phyloP scores from a whole-genome alignment of 1,140 invertebrate species.

The Xylocopa sonorina region DNA sequence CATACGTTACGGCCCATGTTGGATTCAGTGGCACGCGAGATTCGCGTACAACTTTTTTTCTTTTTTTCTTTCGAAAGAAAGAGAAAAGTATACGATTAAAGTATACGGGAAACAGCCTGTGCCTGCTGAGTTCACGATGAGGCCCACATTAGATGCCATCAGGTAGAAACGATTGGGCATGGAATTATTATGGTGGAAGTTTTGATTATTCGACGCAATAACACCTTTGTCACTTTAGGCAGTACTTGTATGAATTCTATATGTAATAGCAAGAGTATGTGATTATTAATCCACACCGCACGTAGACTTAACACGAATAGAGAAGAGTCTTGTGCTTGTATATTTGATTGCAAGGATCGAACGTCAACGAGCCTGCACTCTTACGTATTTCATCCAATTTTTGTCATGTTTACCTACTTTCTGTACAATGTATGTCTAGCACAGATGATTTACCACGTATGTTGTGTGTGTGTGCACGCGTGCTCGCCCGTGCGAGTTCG shows the following conservation, averaged over 20 bases:
- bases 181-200: constrained; percentile 56
- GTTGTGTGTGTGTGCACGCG: constrained; percentile 16
- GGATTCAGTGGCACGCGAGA: constrained; percentile 44
- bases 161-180: constrained; percentile 59
- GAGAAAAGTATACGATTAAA: background rate
- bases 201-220: constrained; percentile 20
- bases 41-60: background rate
- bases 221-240: constrained; percentile 37
- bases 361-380: constrained; percentile 69
- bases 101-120: background rate
- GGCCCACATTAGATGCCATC: constrained; percentile 39
- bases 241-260: constrained; percentile 21
- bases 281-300: constrained; percentile 47
- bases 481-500: constrained; percentile 22
- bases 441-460: constrained; percentile 42
- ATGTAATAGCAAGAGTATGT: constrained; percentile 43
- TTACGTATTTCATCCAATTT: constrained; percentile 54
- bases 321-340: constrained; percentile 57
- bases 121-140: constrained; percentile 54
- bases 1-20: constrained; percentile 39
- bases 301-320: constrained; percentile 54
- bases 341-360: constrained; percentile 49
- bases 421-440: constrained; percentile 46
- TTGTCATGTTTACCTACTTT: constrained; percentile 44
- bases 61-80: background rate